phyloP scores from a whole-genome alignment of 2,888 invertebrate genomes.

The Caenorhabditis virilis region DNA sequence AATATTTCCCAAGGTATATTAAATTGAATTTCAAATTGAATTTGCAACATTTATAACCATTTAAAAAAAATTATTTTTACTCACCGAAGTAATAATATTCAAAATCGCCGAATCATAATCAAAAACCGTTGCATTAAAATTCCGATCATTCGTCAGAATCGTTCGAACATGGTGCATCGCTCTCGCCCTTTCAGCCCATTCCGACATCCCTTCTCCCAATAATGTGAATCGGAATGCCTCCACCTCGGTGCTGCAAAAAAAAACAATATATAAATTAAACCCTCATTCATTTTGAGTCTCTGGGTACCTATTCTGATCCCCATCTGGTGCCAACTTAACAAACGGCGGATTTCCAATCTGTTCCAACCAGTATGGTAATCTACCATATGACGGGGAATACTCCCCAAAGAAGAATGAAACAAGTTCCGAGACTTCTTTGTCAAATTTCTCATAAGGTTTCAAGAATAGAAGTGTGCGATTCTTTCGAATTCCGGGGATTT shows the following conservation, averaged over 20 bases:
- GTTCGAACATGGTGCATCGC: conserved; percentile 40
- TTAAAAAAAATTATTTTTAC: too few species aligned
- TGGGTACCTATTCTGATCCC: too few species aligned
- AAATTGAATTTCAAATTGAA: too few species aligned
- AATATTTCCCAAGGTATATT: too few species aligned
- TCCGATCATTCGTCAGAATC: conserved; percentile 36
- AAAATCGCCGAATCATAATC: conserved; percentile 65
- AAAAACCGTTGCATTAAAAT: conserved; percentile 64
- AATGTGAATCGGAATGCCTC: conserved; percentile 59
- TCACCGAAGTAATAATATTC: conserved; percentile 58
- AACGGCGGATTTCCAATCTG: conserved; percentile 57
- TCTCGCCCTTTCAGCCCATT: conserved; percentile 63
- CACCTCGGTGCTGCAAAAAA: conserved; percentile 25
- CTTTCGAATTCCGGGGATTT: conserved; percentile 55
- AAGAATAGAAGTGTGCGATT: conserved; percentile 62
- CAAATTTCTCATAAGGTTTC: conserved; percentile 57
- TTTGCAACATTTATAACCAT: too few species aligned
- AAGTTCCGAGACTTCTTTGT: conserved; percentile 30
- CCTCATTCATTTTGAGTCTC: too few species aligned
- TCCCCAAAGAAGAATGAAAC: conserved; percentile 17
- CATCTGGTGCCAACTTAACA: conserved; percentile 43
- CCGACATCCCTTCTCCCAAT: conserved; percentile 62
- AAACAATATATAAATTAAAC: too few species aligned
- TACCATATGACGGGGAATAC: conserved; percentile 50
- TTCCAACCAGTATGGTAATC: conserved; percentile 57